phyloP scores from a whole-genome alignment of 2,113 vertebrate genomes.

The Lates calcarifer region DNA sequence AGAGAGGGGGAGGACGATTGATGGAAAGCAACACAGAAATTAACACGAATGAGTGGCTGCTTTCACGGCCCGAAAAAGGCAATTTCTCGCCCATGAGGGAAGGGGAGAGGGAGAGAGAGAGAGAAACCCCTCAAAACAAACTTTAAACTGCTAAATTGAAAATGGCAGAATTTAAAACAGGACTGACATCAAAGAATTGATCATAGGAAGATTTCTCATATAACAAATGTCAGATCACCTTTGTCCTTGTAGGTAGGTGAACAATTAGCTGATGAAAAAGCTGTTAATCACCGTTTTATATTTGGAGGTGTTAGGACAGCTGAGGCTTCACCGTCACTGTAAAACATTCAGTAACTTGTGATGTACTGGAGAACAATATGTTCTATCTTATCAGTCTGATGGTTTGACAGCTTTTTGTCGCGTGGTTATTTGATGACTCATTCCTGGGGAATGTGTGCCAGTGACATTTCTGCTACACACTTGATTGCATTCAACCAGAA shows the following conservation, averaged over 20 bases:
- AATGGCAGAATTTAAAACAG: conserved; percentile 15
- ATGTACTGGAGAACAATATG: not conserved
- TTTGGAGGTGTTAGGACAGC: not conserved
- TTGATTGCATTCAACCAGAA: conserved; percentile 21
- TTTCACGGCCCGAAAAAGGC: conserved; percentile 63
- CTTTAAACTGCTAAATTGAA: conserved; percentile 36
- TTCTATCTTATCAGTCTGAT: not conserved
- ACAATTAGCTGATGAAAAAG: not conserved
- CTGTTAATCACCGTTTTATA: not conserved
- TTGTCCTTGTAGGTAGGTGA: not conserved
- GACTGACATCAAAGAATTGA: conserved; percentile 27
- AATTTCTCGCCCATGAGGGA: conserved; percentile 48
- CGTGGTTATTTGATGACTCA: conserved; percentile 12
- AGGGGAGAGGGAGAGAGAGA: conserved; percentile 14
- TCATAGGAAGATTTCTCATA: conserved; percentile 15
- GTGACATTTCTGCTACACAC: conserved; percentile 12
- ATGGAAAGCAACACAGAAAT: conserved; percentile 69
- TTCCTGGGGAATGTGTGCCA: not conserved
- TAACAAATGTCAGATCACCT: conserved; percentile 11
- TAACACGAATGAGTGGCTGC: conserved; percentile 67
- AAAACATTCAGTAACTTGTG: not conserved
- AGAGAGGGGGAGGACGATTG: conserved; percentile 49
- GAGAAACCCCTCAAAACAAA: conserved; percentile 17
- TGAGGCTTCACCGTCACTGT: not conserved
- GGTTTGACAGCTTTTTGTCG: conserved; percentile 5